Evolutionary conservation across 1,140 invertebrate species (phyloP), one percentile per base, ranked within the genome.

Genomic region (Caenorhabditis remanei): DNA sequence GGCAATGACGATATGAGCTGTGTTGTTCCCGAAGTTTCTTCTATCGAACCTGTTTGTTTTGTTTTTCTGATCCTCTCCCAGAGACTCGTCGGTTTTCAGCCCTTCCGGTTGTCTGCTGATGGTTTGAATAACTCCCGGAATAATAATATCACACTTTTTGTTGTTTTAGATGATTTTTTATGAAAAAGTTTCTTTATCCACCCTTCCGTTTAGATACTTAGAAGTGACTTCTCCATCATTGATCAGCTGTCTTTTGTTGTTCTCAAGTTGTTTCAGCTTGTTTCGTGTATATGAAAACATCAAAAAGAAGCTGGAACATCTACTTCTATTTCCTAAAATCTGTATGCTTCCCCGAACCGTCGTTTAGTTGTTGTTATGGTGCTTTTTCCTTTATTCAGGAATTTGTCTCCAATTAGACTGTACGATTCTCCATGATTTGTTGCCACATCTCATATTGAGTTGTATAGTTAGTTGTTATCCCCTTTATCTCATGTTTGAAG

Each of bases 311-410:
- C 67, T 46, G 67, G 7, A 75, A 46, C 13, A 8, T 75, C 63
- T 48, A 75, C 43, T 75, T 41, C 63, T 65, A 7, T 48, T 46
- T 24, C 19, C 67, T 75, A 75, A 75, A 75, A 19, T 46, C 41
- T 75, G 67, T 48, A 75, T 75, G 67, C 67, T 75, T 75, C 67
- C 67, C 67, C 67, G 24, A 75, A n/a, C n/a, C 41, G 16, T 75
- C 67, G 13, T 75, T 75, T 75, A 75, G 67, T 75, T 75, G 67
- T 75, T 75, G 67, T 75, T 75, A 75, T 75, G 67, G 67, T 75
- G 43, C 67, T 75, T n/a, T n/a, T 75, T 75, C 67, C 67, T 75
- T 75, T 48, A 7, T 75, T 75, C 43, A 65, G 67, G 67, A 75
- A 75, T 19, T 75, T 13, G 67, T 75, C 6, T 46, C 67, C 41